Evolutionary conservation across 2,797 vertebrate species (phyloP), one percentile per base, ranked within the genome.

Genomic region (Limosa lapponica): DNA sequence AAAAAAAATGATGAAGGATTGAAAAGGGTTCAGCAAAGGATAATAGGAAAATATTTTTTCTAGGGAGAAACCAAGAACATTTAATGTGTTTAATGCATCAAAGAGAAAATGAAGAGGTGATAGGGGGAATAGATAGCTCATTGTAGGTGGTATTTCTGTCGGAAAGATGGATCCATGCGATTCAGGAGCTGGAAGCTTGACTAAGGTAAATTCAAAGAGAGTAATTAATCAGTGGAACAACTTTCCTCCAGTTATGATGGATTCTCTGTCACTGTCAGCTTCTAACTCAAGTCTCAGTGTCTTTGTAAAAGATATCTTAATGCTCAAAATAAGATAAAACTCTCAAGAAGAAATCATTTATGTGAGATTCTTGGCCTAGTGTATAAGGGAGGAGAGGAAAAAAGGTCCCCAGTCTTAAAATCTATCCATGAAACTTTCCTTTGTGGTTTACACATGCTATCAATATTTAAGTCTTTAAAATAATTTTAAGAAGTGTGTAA

Each of bases 81-180:
- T 43, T 52, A 32, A 59, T 77, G 28, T 71, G 30, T 72, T 83
- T 85, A 81, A 51, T 65, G 16, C 58, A 86, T 72, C 39, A 71
- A 78, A 92, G 37, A 74, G 41, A 94, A 91, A 87, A 87, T 78
- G 74, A 91, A 86, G 61, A 89, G 9, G 30, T 72, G 69, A 58
- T 36, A 7, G 61, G 58, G 34, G 78, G 78, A 96, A 90, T 73
- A 90, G 34, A 66, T 72, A 34, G 28, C 61, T 97, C 85, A 61
- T 28, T 61, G 80, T 90, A 81, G 93, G 65, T 82, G 72, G 48
- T 37, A 44, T 62, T 95, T 92, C 64, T 96, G 78, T 85, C 58
- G 69, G 51, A 87, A 94, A 89, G 87, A 94, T 80, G 52, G 66
- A 90, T 87, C 70, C 25, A 36, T 49, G 44, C 57, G 46, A 77